Evolutionary conservation across 1,140 invertebrate species (phyloP), one percentile per base, ranked within the genome.

Genomic region (Holcopasites calliopsidis): DNA sequence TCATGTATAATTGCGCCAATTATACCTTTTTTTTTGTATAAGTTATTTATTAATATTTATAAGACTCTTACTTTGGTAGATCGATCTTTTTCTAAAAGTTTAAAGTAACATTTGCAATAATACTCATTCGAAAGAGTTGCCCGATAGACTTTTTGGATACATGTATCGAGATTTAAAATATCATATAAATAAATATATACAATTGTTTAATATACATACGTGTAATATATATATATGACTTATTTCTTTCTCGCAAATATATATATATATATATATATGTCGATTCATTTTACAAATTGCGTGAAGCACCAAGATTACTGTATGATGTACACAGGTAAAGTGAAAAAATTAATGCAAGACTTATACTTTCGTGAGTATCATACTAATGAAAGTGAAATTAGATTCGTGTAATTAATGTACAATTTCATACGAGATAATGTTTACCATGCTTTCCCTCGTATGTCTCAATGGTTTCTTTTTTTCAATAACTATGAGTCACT

Each of bases 181-280:
- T 31, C 44, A 35, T 55, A 35, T 38, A 33, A 74, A 55, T 64
- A 38, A 74, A 74, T 68, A 68, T 68, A 49, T 69, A 75, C 72
- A 69, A 75, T 38, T 44, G 26, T 62, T 50, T 61, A 68, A 55
- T 68, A 55, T 68, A 50, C 47, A 31, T 54, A n/a, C n/a, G n/a
- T n/a, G n/a, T n/a, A n/a, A n/a, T n/a, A 26, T 40, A 44, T 52
- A 26, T 21, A 21, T 55, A 42, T 54, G 16, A 21, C 5, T 64
- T 0, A 28, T 73, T 33, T 31, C 23, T 23, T 33, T 18, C 35
- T n/a, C 26, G 10, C 11, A 21, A 44, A 35, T 31, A 38, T 66
- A 28, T n/a, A n/a, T n/a, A 26, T 40, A 44, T 52, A 26, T 21
- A 21, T 55, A 42, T 54, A 35, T 31, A 38, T 66, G 21, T 21